Evolutionary conservation across 2,113 vertebrate species (phyloP).

Genomic region (Notarius quadriscutis): DNA sequence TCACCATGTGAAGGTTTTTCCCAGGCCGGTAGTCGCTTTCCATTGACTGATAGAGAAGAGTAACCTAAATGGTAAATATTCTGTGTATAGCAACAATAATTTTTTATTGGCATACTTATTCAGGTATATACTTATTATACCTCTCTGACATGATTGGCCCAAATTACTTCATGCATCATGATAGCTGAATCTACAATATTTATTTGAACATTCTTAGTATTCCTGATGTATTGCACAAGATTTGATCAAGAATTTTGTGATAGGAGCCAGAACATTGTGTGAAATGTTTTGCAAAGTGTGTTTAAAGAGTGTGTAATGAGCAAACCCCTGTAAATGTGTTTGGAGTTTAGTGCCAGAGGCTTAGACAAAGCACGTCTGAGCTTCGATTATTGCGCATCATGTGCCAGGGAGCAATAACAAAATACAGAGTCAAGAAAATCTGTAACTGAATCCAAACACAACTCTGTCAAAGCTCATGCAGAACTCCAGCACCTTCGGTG

Average conservation of each 20-base stretch:
- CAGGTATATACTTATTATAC: neutral
- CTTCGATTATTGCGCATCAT: neutral
- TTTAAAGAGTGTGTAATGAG: slow-evolving; percentile 14
- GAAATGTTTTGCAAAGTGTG: slow-evolving; percentile 6
- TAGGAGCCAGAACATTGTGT: neutral
- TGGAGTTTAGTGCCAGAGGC: neutral
- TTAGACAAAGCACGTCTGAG: neutral
- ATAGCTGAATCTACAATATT: neutral
- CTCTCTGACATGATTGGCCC: neutral
- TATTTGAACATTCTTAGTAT: neutral
- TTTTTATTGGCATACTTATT: neutral
- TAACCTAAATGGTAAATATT: neutral
- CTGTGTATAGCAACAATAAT: neutral
- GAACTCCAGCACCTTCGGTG: slow-evolving; percentile 8
- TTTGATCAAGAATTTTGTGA: neutral
- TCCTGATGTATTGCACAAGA: neutral
- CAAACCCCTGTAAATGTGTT: slow-evolving; percentile 8
- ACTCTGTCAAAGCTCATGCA: neutral
- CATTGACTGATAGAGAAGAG: neutral
- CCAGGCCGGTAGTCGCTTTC: neutral
- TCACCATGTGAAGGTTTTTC: neutral
- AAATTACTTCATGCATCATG: neutral
- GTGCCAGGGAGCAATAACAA: slow-evolving; percentile 10
- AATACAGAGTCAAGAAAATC: neutral
- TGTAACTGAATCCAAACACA: neutral